These are phyloP conservation scores for Aspidapion aeneum DNA, from an alignment of 2,888 invertebrate genomes.

Conservation along the genomic window DNA sequence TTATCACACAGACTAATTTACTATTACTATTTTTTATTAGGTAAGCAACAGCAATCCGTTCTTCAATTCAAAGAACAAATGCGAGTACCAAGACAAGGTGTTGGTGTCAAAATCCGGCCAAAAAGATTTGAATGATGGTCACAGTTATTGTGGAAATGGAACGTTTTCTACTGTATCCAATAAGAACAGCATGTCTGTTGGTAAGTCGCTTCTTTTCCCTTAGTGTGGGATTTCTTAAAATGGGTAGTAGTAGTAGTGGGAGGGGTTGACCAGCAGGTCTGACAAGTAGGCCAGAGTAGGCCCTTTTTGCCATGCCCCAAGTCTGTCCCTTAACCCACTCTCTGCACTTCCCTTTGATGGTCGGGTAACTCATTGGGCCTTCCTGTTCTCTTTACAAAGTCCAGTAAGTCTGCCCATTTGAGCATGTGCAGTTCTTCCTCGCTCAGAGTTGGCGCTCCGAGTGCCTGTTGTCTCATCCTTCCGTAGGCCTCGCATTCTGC, in stretches of 20 bases:
- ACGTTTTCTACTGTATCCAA: conserved; percentile 36
- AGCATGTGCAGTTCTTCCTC: too few species aligned
- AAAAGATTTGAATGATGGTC: conserved; percentile 44
- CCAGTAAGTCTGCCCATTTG: too few species aligned
- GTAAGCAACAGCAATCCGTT: background rate
- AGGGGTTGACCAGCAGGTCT: too few species aligned
- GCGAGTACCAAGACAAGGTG: background rate
- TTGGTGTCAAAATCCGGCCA: conserved; percentile 52
- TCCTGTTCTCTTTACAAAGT: too few species aligned
- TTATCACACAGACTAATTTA: too few species aligned
- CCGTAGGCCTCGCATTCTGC: too few species aligned
- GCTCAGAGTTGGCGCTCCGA: too few species aligned
- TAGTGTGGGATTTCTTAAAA: conserved; percentile 46
- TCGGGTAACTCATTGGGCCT: too few species aligned
- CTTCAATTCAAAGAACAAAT: background rate
- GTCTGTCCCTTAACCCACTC: too few species aligned
- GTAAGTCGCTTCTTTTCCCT: conserved; percentile 30
- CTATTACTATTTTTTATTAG: background rate
- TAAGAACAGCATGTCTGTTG: conserved; percentile 37
- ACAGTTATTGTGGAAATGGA: conserved; percentile 55
- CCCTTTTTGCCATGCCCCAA: too few species aligned
- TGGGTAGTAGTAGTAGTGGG: conserved; percentile 40
- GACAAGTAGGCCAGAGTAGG: conserved; percentile 54
- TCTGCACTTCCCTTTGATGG: too few species aligned
- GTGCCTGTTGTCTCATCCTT: too few species aligned